These are phyloP conservation scores for Euwallacea fornicatus DNA, from an alignment of 1,140 invertebrate genomes.

Conservation along the genomic window DNA sequence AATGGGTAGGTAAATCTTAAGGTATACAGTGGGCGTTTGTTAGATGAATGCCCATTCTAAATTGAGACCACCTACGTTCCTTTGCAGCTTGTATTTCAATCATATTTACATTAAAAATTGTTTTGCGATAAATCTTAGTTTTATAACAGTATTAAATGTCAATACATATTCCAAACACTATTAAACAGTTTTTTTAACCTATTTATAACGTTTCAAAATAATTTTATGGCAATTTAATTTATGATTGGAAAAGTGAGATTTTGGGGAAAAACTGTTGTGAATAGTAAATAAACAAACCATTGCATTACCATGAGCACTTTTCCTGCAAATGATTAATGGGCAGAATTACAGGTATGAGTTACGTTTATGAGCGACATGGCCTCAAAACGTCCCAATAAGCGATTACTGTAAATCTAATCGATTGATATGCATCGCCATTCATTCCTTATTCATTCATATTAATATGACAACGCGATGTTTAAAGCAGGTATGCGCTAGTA, in stretches of 20 bases:
- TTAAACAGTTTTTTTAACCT: constrained; percentile 28
- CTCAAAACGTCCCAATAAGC: constrained; percentile 20
- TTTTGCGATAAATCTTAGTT: constrained; percentile 27
- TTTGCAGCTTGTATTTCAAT: constrained; percentile 23
- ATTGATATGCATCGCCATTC: constrained; percentile 28
- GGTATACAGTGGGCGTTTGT: constrained; percentile 24
- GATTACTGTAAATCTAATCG: constrained; percentile 26
- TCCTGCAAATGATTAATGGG: too few species aligned
- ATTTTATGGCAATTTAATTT: too few species aligned
- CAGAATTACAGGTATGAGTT: constrained; percentile 9
- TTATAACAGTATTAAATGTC: constrained; percentile 35
- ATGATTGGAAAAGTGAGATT: too few species aligned
- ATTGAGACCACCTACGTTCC: constrained; percentile 22
- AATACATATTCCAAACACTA: constrained; percentile 25
- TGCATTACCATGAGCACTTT: too few species aligned
- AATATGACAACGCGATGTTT: constrained; percentile 39
- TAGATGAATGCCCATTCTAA: constrained; percentile 20
- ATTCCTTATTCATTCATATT: constrained; percentile 40
- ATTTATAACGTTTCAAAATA: constrained; percentile 15
- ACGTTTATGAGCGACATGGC: constrained; percentile 11
- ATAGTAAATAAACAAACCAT: too few species aligned
- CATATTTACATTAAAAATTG: constrained; percentile 38
- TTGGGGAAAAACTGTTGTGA: too few species aligned
- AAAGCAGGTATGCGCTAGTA: constrained; percentile 37
- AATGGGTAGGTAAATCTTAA: constrained; percentile 35